Evolutionary conservation across 2,113 vertebrate genomes (phyloP).

Genomic region (Turdus rufiventris): DNA sequence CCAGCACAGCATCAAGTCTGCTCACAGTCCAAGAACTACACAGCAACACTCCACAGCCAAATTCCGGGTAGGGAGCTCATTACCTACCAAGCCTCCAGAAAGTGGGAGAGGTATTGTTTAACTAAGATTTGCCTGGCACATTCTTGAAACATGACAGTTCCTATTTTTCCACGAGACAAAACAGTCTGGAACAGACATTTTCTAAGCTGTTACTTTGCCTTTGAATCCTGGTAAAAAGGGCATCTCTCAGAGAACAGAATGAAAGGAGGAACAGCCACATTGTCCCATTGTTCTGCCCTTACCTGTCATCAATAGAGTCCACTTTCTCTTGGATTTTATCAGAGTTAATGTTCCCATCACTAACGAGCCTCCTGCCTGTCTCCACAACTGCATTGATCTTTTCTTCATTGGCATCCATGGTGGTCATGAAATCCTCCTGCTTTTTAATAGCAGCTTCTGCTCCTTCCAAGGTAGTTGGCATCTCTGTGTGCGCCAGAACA

Average conservation of each 20-base stretch:
- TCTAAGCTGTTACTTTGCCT: background rate
- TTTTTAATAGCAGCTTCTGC: constrained; percentile 97
- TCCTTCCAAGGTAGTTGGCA: constrained; percentile 93
- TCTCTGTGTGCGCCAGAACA: constrained; percentile 94
- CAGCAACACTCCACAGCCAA: background rate
- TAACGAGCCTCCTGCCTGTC: constrained; percentile 87
- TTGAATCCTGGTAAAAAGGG: background rate
- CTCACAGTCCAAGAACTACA: background rate
- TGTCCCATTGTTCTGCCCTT: background rate
- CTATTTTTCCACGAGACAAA: background rate
- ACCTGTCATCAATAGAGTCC: constrained; percentile 96
- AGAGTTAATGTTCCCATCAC: constrained; percentile 91
- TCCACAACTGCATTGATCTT: constrained; percentile 95
- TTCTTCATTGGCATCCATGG: constrained; percentile 98
- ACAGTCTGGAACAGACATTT: background rate
- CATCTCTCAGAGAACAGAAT: background rate
- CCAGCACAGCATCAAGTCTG: background rate
- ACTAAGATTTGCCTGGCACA: background rate
- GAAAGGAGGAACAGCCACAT: background rate
- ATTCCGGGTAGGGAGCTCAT: background rate
- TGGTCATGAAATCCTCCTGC: constrained; percentile 99
- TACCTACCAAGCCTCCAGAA: background rate
- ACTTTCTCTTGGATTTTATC: constrained; percentile 97
- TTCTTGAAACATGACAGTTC: background rate
- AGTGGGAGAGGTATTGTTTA: background rate